A percentile compares a stretch with the other conserved stretches of the same genome.
phyloP scores from a whole-genome alignment of 1,140 invertebrate genomes.

The Protaetia brevitarsis region DNA sequence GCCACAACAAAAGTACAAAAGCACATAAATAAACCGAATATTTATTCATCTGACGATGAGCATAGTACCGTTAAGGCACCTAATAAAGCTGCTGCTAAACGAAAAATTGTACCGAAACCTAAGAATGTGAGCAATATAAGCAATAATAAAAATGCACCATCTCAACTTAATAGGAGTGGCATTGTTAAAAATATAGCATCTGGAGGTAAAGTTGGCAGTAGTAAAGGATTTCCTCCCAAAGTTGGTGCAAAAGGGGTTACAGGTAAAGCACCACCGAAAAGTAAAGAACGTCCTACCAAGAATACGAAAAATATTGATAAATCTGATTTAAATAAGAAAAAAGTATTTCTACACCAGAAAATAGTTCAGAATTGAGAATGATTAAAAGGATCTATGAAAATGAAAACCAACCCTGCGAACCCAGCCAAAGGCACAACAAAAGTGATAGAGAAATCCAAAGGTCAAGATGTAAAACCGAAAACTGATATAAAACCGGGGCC shows the following conservation, averaged over 20 bases:
- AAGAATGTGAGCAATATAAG: neutral
- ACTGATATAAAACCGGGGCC: slow-evolving; percentile 38
- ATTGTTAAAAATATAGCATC: neutral
- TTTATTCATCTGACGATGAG: slow-evolving; percentile 56
- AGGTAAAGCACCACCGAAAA: neutral
- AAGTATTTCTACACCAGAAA: slow-evolving; percentile 79
- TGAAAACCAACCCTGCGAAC: slow-evolving; percentile 44
- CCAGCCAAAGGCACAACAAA: slow-evolving; percentile 45
- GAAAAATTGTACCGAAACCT: neutral
- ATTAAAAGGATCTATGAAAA: slow-evolving; percentile 44
- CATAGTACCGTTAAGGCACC: no score
- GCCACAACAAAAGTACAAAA: slow-evolving; percentile 47
- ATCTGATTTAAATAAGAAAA: slow-evolving; percentile 66
- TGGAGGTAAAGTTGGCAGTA: neutral
- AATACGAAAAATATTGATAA: slow-evolving; percentile 40
- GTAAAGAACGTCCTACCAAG: slow-evolving; percentile 21
- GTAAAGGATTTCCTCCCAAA: slow-evolving; percentile 31
- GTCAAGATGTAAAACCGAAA: slow-evolving; percentile 36
- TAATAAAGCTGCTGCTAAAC: slow-evolving; percentile 39
- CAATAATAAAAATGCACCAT: neutral
- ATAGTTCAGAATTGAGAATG: slow-evolving; percentile 75
- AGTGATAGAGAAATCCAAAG: slow-evolving; percentile 41
- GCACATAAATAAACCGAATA: slow-evolving; percentile 42
- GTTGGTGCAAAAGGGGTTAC: neutral
- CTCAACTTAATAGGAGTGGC: no score